Conservation (phyloP, 1,140 invertebrate species). For the Hylyphantes graminicola region DNA sequence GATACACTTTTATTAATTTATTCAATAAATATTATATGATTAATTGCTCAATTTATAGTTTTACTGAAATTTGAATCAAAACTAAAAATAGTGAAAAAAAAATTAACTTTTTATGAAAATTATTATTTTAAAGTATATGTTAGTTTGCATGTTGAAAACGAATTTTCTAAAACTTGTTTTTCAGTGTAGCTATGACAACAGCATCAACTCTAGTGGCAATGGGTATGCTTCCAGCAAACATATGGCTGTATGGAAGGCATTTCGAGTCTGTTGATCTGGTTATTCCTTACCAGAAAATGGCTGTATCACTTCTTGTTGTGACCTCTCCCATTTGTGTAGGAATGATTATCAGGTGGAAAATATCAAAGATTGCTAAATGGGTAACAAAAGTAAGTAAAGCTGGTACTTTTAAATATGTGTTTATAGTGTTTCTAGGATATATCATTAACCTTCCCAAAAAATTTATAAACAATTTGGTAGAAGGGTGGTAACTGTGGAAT, state of each 20-base stretch:
- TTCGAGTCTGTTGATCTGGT: slow-evolving; percentile 64
- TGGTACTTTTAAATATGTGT: not conserved
- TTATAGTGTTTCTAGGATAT: too few species aligned
- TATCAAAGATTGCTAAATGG: slow-evolving; percentile 63
- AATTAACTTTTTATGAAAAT: too few species aligned
- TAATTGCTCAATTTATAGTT: too few species aligned
- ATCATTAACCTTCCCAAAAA: too few species aligned
- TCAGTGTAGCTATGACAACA: slow-evolving; percentile 68
- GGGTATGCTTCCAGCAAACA: slow-evolving; percentile 67
- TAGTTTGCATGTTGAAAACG: too few species aligned
- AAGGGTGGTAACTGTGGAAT: too few species aligned
- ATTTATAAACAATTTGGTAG: too few species aligned
- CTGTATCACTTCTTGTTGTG: slow-evolving; percentile 65
- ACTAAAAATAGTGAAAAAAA: too few species aligned
- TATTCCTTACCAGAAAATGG: slow-evolving; percentile 67
- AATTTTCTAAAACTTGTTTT: not conserved
- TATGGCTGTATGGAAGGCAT: slow-evolving; percentile 66
- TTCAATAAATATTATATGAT: too few species aligned
- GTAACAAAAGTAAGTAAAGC: slow-evolving; percentile 62
- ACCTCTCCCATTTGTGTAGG: slow-evolving; percentile 66
- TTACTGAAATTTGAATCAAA: too few species aligned
- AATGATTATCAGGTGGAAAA: slow-evolving; percentile 65
- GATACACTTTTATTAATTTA: too few species aligned
- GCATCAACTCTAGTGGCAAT: slow-evolving; percentile 66
- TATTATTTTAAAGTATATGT: too few species aligned